These are phyloP conservation scores for Propsilocerus akamusi DNA, from an alignment of 1,140 invertebrate genomes.

Conservation along the genomic window DNA sequence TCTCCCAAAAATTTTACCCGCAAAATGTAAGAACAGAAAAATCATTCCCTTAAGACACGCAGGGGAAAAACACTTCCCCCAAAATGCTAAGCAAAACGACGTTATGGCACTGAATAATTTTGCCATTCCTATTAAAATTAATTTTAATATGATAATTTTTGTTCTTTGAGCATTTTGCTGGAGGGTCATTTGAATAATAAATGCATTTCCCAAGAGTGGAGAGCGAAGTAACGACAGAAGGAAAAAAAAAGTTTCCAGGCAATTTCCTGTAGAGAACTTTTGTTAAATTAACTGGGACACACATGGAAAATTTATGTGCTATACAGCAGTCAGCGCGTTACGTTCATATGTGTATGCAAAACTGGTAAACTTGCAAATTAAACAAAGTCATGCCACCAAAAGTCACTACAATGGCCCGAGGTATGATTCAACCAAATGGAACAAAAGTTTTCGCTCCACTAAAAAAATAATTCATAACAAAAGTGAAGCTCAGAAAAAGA, in stretches of 20 bases:
- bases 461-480: too few relatives aligned
- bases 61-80: too few relatives aligned
- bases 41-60: too few relatives aligned
- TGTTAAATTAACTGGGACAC: not conserved
- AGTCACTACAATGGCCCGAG: too few relatives aligned
- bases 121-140: conserved; percentile 1
- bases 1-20: not conserved
- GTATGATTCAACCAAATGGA: too few relatives aligned
- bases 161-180: not conserved
- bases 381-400: not conserved
- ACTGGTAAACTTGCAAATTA: not conserved
- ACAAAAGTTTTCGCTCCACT: too few relatives aligned
- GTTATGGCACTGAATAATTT: conserved; percentile 1
- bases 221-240: too few relatives aligned
- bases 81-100: too few relatives aligned
- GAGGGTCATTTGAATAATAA: not conserved
- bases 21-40: not conserved
- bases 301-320: not conserved
- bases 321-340: not conserved
- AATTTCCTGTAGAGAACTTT: not conserved
- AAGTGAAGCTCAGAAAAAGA: too few relatives aligned
- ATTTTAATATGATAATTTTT: conserved; percentile 4
- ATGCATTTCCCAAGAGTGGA: too few relatives aligned
- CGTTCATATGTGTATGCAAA: not conserved
- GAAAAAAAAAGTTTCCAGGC: not conserved